Conservation (phyloP, 2,113 vertebrate species). For the Cynocephalus volans region DNA sequence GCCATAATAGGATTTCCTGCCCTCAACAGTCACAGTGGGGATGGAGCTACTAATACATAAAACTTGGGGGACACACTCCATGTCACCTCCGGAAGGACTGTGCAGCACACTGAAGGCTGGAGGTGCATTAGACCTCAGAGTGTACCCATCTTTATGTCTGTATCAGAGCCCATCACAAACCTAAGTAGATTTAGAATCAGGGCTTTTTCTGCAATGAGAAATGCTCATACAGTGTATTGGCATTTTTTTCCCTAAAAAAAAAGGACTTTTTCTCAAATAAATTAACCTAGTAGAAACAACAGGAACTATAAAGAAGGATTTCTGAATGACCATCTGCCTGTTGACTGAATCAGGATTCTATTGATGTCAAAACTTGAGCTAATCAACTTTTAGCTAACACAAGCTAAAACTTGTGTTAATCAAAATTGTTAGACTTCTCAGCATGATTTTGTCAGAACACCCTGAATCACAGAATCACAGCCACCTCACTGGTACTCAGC, state of each 20-base stretch:
- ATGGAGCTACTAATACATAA: too few species aligned
- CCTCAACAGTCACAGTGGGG: too few species aligned
- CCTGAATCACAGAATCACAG: background rate
- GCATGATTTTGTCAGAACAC: background rate
- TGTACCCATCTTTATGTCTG: background rate
- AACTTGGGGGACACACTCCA: too few species aligned
- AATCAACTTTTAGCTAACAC: background rate
- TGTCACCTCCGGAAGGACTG: background rate
- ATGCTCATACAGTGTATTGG: too few species aligned
- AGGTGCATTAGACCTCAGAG: fast-evolving
- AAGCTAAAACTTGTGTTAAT: background rate
- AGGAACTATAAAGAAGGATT: background rate
- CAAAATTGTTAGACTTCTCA: background rate
- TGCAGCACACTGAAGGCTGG: background rate
- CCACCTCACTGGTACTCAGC: fast-evolving
- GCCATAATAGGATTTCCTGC: too few species aligned
- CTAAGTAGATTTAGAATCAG: background rate
- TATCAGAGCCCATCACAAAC: background rate
- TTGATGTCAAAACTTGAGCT: background rate
- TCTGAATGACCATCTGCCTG: background rate
- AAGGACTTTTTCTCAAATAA: background rate
- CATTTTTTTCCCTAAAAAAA: background rate
- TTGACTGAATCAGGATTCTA: background rate
- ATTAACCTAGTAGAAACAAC: slow-evolving; percentile 1
- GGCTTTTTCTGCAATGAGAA: background rate